phyloP scores from a whole-genome alignment of 37 sponge, comb jelly and placozoan genomes.

The Tethya wilhelma region DNA sequence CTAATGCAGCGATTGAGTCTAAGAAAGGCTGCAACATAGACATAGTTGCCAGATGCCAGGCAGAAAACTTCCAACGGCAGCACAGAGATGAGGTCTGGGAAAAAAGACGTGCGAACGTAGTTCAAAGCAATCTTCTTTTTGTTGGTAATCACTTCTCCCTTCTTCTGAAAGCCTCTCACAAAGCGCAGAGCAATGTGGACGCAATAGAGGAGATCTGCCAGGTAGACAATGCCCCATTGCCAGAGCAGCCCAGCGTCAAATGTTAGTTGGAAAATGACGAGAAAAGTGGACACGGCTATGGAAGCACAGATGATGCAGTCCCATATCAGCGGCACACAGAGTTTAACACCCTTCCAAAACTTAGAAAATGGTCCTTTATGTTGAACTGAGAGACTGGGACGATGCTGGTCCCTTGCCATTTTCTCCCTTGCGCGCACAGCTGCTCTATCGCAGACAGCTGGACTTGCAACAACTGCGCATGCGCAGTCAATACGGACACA shows the following conservation, averaged over 20 bases:
- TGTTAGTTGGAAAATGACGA: conserved; percentile 37
- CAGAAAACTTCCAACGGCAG: conserved; percentile 63
- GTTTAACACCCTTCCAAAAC: no score
- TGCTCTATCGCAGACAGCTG: no score
- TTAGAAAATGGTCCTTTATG: no score
- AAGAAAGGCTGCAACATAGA: conserved; percentile 25
- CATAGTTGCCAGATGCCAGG: background rate
- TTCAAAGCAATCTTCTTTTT: conserved; percentile 29
- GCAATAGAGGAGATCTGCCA: conserved; percentile 30
- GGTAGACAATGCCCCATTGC: conserved; percentile 40
- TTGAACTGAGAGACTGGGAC: no score
- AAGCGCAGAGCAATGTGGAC: conserved; percentile 24
- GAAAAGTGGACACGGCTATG: conserved; percentile 13
- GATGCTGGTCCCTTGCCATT: no score
- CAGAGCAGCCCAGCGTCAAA: conserved; percentile 45
- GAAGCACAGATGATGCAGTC: conserved; percentile 16
- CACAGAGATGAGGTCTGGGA: conserved; percentile 39
- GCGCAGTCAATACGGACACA: no score
- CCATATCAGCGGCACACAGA: conserved; percentile 12
- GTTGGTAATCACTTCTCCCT: conserved; percentile 34
- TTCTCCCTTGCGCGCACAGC: no score
- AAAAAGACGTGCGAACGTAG: conserved; percentile 36
- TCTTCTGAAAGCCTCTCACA: conserved; percentile 29
- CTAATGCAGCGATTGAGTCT: conserved; percentile 59
- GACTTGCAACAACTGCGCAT: no score